Conservation (phyloP, 1,140 invertebrate genomes). For the Galendromus occidentalis region DNA sequence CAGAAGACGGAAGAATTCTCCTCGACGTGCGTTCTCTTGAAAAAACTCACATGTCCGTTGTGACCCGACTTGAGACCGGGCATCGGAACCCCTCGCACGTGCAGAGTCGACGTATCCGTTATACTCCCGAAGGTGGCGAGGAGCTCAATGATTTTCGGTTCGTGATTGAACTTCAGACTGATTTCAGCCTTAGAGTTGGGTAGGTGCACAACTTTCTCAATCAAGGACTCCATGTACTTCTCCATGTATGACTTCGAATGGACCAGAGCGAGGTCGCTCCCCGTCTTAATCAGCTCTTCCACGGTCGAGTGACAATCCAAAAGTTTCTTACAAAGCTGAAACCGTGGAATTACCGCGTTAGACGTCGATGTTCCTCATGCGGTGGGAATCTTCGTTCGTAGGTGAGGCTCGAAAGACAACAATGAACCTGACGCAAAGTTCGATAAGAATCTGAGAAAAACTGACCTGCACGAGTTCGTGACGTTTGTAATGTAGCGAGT, state of each 20-base stretch:
- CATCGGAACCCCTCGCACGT: not conserved
- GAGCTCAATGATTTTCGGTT: not conserved
- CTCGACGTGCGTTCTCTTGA: too few relatives aligned
- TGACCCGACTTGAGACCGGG: not conserved
- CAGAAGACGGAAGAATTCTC: too few relatives aligned
- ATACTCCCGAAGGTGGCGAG: not conserved
- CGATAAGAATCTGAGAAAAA: too few relatives aligned
- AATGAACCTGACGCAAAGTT: too few relatives aligned
- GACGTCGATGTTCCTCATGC: too few relatives aligned
- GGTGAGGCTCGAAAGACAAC: too few relatives aligned
- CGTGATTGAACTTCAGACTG: not conserved
- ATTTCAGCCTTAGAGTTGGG: not conserved
- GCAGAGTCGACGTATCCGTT: not conserved
- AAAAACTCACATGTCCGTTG: not conserved
- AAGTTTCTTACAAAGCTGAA: not conserved
- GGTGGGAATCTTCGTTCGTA: too few relatives aligned
- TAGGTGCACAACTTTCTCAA: not conserved
- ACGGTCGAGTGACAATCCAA: constrained; percentile 6
- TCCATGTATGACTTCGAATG: not conserved
- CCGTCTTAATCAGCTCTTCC: not conserved
- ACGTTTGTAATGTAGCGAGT: not conserved
- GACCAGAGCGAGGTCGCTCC: not conserved
- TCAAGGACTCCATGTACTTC: not conserved
- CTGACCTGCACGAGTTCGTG: constrained; percentile 8
- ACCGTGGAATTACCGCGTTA: too few relatives aligned